Evolutionary conservation across 2,888 invertebrate species (phyloP).

Genomic region (Gortyna flavago): DNA sequence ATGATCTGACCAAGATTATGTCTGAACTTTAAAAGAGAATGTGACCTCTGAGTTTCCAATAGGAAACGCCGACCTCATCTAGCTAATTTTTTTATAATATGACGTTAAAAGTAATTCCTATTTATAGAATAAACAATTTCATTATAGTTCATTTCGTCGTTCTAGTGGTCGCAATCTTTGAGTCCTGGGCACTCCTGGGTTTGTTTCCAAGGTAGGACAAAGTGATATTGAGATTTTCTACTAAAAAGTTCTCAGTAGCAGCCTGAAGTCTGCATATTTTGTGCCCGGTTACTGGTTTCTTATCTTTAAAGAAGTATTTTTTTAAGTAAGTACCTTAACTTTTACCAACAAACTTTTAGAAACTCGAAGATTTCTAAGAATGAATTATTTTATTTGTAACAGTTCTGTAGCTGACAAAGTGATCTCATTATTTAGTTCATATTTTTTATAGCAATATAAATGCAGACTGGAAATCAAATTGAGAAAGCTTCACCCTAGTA

Average conservation of each 20-base stretch:
- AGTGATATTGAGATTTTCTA: neutral
- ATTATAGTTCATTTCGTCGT: no score
- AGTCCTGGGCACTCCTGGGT: neutral
- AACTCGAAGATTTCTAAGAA: conserved; percentile 3
- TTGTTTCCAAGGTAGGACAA: neutral
- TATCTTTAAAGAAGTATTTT: no score
- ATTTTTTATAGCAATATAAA: neutral
- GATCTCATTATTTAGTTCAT: neutral
- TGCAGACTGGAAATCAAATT: neutral
- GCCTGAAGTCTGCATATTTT: neutral
- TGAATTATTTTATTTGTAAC: neutral
- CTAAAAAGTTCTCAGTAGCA: no score
- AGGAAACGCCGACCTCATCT: neutral
- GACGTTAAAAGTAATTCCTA: no score
- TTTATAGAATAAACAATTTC: no score
- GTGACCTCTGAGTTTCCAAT: neutral
- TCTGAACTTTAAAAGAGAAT: neutral
- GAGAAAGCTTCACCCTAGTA: neutral
- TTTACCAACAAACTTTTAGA: neutral
- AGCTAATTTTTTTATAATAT: no score
- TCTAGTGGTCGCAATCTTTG: neutral
- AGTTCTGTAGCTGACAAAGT: neutral
- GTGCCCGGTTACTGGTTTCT: neutral
- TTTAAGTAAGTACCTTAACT: neutral
- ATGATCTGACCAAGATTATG: neutral